phyloP scores from a whole-genome alignment of 2,113 vertebrate species.

The Pluvialis apricaria region DNA sequence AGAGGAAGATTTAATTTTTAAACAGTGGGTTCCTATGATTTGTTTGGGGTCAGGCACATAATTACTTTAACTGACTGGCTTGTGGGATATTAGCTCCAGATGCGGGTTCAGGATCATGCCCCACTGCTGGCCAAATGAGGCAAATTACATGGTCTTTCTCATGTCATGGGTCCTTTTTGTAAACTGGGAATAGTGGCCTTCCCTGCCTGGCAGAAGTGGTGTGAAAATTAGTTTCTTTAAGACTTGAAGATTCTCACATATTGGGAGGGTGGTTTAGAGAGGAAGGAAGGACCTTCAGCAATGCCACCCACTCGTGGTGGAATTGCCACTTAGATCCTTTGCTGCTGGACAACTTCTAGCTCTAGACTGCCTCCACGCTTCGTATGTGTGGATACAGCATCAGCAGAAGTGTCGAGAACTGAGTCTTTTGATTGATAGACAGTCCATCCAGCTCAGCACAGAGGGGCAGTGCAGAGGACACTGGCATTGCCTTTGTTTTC shows the following conservation, averaged over 20 bases:
- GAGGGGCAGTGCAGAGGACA: not conserved
- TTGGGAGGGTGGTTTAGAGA: not conserved
- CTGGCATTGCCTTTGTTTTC: not conserved
- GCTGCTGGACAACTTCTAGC: not conserved
- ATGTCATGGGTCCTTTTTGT: not conserved
- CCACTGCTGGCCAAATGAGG: not conserved
- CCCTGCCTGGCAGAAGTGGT: not conserved
- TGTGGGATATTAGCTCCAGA: not conserved
- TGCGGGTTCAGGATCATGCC: not conserved
- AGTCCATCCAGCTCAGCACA: not conserved
- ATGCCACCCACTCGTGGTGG: not conserved
- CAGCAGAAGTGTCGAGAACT: not conserved
- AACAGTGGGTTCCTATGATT: not conserved
- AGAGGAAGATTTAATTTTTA: constrained; percentile 14
- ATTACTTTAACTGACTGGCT: not conserved
- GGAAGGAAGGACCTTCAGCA: not conserved
- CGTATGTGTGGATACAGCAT: not conserved
- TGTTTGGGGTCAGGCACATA: not conserved
- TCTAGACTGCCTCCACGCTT: not conserved
- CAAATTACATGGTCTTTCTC: not conserved
- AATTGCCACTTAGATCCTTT: not conserved
- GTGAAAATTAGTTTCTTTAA: not conserved
- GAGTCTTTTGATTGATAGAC: not conserved
- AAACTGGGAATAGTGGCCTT: not conserved
- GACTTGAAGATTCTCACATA: not conserved